Base-by-base conservation (phyloP, 2,113 vertebrate species). In the Cygnus atratus region DNA sequence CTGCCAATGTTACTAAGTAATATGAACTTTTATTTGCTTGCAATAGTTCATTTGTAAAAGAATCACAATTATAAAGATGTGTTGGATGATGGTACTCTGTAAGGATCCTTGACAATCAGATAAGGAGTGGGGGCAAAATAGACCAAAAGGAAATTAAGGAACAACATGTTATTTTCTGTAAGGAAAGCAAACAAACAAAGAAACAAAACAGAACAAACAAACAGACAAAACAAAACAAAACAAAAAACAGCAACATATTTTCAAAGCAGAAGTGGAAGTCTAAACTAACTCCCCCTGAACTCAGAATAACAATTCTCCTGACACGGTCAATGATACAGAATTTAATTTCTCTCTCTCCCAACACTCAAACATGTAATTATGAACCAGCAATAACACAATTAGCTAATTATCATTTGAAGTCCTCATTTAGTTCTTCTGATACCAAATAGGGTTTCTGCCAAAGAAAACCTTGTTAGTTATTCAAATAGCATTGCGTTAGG, bases 391-490 rank as follows among this genome's bases (percentile, higher is more conserved):
- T 80, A 88, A 43, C 46, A 43, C 15, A 84, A 58, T 57, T 81
- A 66, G 15, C 22, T 92, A 83, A 71, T 91, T 83, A 83, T 52
- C 0, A 75, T 95, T 88, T 94, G 55, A 92, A 95, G 39, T 44
- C 16, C 68, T 92, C 11, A 3, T 87, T 88, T 88, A 68, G 52
- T 88, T 84, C 18, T 81, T 96, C 46, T 78, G 33, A 94, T 93
- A 84, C 75, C 81, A 86, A 93, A 86, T 88, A 94, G 11, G 43
- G 87, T 41, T 94, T 86, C 66, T 87, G 80, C 77, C 93, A 88
- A 92, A 88, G 50, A 92, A 92, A 91, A 73, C 41, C 68, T 84
- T 8, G 18, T 76, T 92, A 76, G 58, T 75, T 88, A 73, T 88
- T 93, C 54, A 91, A 90, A 90, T 84, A 85, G 39, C 41, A 82